A percentile compares a stretch with the other conserved stretches of the same genome.
Conservation (phyloP, 2,113 vertebrate genomes). For the Carlito syrichta region DNA sequence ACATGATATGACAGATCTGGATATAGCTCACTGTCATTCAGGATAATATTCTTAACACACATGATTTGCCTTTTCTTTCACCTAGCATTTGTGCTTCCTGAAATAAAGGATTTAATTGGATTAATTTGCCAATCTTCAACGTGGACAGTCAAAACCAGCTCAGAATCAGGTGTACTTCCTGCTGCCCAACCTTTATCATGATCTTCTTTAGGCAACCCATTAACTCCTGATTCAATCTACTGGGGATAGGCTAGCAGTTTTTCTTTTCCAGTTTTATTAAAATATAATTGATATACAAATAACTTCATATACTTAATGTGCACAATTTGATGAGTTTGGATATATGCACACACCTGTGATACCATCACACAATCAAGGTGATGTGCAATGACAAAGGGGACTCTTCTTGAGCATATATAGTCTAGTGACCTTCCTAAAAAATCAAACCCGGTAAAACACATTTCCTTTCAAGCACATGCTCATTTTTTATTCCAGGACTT, state of each 20-base stretch:
- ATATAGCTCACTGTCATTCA: background rate
- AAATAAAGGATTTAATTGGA: background rate
- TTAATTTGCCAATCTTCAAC: background rate
- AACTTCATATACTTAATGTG: background rate
- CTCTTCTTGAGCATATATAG: background rate
- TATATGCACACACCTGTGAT: background rate
- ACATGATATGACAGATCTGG: background rate
- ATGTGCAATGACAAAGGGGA: background rate
- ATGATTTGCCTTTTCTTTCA: background rate
- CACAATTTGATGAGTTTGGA: background rate
- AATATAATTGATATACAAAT: background rate
- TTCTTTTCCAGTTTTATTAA: background rate
- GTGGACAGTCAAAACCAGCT: background rate
- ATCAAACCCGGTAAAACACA: background rate
- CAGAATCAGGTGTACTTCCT: background rate
- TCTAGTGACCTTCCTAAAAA: background rate
- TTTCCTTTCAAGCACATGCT: background rate
- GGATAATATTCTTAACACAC: background rate
- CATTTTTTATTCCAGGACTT: slow-evolving; percentile 12
- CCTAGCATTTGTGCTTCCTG: background rate
- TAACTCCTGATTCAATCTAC: background rate
- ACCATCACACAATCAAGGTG: background rate
- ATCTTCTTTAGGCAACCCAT: background rate
- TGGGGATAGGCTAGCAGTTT: background rate
- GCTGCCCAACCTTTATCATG: background rate